Conservation (phyloP, 2,888 invertebrate species). For the Drosophila testacea region DNA sequence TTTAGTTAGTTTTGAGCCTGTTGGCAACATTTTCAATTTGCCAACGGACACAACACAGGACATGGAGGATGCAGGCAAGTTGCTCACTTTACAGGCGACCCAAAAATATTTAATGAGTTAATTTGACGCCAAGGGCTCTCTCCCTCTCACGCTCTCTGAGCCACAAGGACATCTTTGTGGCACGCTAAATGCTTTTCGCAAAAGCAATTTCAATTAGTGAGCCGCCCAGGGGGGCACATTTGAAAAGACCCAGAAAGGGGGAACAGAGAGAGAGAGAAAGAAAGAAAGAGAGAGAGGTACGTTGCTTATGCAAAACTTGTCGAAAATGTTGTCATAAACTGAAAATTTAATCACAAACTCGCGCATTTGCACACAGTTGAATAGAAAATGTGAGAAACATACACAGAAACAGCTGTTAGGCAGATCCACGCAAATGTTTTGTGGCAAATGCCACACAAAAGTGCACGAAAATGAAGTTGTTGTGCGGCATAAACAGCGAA, state of each 20-base stretch:
- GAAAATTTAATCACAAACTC: slow-evolving; percentile 68
- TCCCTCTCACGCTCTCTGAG: background rate
- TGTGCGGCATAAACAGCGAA: slow-evolving; percentile 31
- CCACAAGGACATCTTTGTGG: slow-evolving; percentile 65
- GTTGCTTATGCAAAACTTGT: slow-evolving; percentile 51
- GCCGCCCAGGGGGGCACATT: slow-evolving; percentile 22
- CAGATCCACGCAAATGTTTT: slow-evolving; percentile 51
- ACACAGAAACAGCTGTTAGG: slow-evolving; percentile 10
- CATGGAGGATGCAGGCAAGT: slow-evolving; percentile 5
- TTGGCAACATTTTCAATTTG: slow-evolving; percentile 66
- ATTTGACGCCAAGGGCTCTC: slow-evolving; percentile 59
- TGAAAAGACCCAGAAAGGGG: background rate
- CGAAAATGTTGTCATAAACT: slow-evolving; percentile 62
- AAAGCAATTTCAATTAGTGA: slow-evolving; percentile 78
- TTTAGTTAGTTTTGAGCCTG: slow-evolving; percentile 46
- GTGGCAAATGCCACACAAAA: slow-evolving; percentile 51
- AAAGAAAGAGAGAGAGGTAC: background rate
- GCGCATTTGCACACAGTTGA: slow-evolving; percentile 53
- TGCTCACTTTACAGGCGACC: slow-evolving; percentile 47
- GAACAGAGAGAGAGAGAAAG: too few species aligned
- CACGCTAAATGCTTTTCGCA: slow-evolving; percentile 62
- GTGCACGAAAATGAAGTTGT: slow-evolving; percentile 61
- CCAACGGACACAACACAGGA: slow-evolving; percentile 5
- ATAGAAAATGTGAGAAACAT: slow-evolving; percentile 15
- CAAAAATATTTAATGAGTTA: slow-evolving; percentile 75